phyloP scores from a whole-genome alignment of 1,140 invertebrate species.

The Panagrolaimus sp. region DNA sequence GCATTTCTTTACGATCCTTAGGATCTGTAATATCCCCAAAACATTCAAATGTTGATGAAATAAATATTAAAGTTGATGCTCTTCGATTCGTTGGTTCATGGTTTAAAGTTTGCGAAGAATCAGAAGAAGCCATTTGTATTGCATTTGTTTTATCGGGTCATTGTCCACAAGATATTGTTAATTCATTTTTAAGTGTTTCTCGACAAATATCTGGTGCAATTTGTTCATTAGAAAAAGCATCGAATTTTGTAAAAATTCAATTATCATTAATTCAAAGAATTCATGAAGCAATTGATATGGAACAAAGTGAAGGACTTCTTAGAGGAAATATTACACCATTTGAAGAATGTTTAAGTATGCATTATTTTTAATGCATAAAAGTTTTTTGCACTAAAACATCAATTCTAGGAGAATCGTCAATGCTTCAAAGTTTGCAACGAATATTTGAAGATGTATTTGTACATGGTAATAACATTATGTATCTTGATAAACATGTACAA shows the following conservation, averaged over 20 bases:
- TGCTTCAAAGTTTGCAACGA: slow-evolving; percentile 6
- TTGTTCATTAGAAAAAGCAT: not conserved
- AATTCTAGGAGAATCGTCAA: not conserved
- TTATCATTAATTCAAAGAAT: not conserved
- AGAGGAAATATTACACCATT: no score
- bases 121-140: not conserved
- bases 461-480: not conserved
- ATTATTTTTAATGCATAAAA: no score
- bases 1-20: not conserved
- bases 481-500: not conserved
- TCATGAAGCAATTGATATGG: not conserved
- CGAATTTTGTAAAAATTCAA: not conserved
- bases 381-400: no score
- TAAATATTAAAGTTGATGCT: slow-evolving; percentile 10
- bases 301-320: no score
- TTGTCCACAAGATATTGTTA: not conserved
- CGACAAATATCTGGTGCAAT: not conserved
- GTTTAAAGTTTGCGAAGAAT: slow-evolving; percentile 1
- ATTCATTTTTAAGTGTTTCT: not conserved
- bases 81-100: not conserved
- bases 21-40: not conserved
- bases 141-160: not conserved
- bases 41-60: not conserved
- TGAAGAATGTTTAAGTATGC: no score
- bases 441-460: slow-evolving; percentile 12